Conservation (phyloP, 2,888 invertebrate genomes). For the Platerodrilus igneus region DNA sequence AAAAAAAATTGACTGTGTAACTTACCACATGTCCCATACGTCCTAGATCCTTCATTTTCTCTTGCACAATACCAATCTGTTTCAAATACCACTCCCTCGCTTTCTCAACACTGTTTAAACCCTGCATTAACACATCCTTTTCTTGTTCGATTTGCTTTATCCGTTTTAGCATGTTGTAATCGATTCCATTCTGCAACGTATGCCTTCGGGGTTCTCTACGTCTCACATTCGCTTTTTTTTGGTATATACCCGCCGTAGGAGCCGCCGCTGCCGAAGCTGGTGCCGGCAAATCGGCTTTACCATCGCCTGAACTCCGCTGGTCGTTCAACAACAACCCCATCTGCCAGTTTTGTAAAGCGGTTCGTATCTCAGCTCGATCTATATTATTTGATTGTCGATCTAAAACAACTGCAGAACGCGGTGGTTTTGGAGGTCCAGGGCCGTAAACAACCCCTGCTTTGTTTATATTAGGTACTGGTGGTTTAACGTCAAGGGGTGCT, state of each 20-base stretch:
- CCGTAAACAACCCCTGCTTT: slow-evolving; percentile 47
- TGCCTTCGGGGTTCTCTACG: slow-evolving; percentile 72
- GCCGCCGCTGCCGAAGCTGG: slow-evolving; percentile 40
- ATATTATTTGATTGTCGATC: slow-evolving; percentile 46
- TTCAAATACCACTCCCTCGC: slow-evolving; percentile 87
- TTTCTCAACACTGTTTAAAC: slow-evolving; percentile 81
- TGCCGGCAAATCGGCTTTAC: slow-evolving; percentile 63
- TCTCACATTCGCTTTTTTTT: slow-evolving; percentile 59
- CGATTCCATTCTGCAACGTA: slow-evolving; percentile 89
- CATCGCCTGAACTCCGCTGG: slow-evolving; percentile 61
- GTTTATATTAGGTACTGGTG: slow-evolving; percentile 43
- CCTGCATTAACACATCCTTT: slow-evolving; percentile 82
- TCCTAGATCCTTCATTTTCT: slow-evolving; percentile 81
- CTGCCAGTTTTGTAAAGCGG: slow-evolving; percentile 74
- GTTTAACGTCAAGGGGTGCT: slow-evolving; percentile 45
- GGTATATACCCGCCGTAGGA: slow-evolving; percentile 46
- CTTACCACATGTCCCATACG: slow-evolving; percentile 71
- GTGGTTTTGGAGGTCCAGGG: slow-evolving; percentile 63
- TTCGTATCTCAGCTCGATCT: slow-evolving; percentile 66
- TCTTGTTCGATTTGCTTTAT: slow-evolving; percentile 95
- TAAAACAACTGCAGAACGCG: slow-evolving; percentile 52
- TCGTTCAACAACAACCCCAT: slow-evolving; percentile 63
- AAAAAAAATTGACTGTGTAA: too few relatives aligned
- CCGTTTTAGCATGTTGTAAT: slow-evolving; percentile 88
- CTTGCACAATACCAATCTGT: slow-evolving; percentile 73